Evolutionary conservation across 2,888 invertebrate species (phyloP).

Genomic region (Cetonia aurata): DNA sequence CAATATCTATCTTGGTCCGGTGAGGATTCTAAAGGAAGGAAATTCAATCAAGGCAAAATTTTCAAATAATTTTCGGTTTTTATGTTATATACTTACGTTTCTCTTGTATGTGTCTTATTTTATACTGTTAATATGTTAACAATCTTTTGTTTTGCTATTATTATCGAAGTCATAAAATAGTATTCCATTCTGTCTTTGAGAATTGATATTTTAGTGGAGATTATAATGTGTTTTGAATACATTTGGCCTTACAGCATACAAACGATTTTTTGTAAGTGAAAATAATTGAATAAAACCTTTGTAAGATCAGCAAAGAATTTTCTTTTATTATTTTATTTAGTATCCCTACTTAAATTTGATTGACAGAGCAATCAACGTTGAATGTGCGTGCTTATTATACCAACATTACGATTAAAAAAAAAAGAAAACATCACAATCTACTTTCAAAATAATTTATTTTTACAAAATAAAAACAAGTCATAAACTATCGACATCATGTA

Average conservation of each 20-base stretch:
- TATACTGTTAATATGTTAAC: conserved; percentile 35
- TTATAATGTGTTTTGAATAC: conserved; percentile 13
- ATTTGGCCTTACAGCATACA: conserved; percentile 28
- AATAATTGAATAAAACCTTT: conserved; percentile 25
- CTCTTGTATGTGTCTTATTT: conserved; percentile 32
- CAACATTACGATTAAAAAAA: background rate
- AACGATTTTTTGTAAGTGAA: conserved; percentile 28
- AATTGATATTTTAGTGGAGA: conserved; percentile 29
- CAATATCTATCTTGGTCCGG: conserved; percentile 95
- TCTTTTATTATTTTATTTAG: background rate
- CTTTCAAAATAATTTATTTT: conserved; percentile 44
- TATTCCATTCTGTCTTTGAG: background rate
- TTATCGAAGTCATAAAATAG: conserved; percentile 20
- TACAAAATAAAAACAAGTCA: conserved; percentile 35
- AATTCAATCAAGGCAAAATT: conserved; percentile 99
- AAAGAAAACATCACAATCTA: background rate
- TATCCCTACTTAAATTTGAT: background rate
- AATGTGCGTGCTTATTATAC: no score
- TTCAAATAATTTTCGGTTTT: conserved; percentile 76
- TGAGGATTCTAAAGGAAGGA: conserved; percentile 86
- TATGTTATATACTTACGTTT: background rate
- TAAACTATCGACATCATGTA: conserved; percentile 26
- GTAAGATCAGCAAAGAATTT: conserved; percentile 15
- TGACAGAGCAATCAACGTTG: background rate
- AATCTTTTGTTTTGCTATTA: conserved; percentile 16